Percentiles rank a stretch among this genome's conserved stretches.
Evolutionary conservation across 2,797 vertebrate genomes (phyloP).

Genomic region (Octomys mimax): DNA sequence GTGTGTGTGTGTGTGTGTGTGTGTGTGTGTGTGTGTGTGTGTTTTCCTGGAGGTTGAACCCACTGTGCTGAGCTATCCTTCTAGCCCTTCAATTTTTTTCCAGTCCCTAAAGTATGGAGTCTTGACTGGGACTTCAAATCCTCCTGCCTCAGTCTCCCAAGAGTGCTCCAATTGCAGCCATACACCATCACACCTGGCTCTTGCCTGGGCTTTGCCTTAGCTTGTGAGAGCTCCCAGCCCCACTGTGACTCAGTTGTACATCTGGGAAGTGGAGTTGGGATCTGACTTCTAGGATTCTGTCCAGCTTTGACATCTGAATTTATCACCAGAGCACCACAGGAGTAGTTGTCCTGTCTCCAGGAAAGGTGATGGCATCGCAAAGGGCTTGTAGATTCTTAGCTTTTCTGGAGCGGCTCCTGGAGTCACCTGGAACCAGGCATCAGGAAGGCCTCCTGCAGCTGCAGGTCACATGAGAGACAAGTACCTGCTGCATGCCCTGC

Average conservation of each 20-base stretch:
- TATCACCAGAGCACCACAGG: not conserved
- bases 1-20: not conserved
- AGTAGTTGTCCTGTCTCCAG: not conserved
- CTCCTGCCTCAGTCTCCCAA: not conserved
- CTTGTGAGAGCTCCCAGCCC: not conserved
- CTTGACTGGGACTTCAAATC: not conserved
- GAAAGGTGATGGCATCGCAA: not conserved
- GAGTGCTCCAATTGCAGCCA: not conserved
- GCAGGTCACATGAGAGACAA: not conserved
- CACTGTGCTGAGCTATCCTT: not conserved
- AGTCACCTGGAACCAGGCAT: not conserved
- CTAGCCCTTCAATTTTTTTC: not conserved
- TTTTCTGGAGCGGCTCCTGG: not conserved
- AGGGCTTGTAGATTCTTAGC: not conserved
- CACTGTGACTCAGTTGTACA: not conserved
- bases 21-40: not conserved
- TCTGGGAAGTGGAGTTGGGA: not conserved
- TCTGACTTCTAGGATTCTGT: constrained; percentile 11
- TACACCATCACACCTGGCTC: not conserved
- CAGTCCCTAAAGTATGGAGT: not conserved
- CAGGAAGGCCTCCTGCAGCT: not conserved
- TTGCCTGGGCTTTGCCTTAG: not conserved
- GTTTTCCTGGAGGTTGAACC: not conserved
- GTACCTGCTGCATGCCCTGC: not conserved
- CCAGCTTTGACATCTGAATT: constrained; percentile 18